These are phyloP conservation scores for Eupithecia abbreviata DNA, from an alignment of 2,888 invertebrate species.

Conservation along the genomic window DNA sequence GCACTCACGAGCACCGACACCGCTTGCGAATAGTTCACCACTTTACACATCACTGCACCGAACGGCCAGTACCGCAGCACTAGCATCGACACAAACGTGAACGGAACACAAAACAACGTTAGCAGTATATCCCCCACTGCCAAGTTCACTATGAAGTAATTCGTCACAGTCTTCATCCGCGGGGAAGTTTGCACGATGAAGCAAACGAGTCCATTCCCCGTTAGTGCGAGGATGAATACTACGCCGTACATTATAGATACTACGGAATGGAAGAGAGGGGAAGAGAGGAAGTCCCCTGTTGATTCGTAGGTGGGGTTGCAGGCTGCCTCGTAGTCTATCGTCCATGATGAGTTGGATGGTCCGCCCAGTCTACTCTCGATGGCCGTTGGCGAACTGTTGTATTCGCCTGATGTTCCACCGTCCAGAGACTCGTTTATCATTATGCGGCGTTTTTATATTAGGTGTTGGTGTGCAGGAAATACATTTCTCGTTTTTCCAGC, in stretches of 20 bases:
- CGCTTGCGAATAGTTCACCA: conserved; percentile 92
- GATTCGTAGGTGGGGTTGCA: conserved; percentile 53
- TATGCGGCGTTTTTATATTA: conserved; percentile 45
- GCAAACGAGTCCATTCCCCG: conserved; percentile 92
- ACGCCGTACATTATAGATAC: conserved; percentile 89
- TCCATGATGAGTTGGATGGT: conserved; percentile 59
- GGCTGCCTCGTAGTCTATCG: conserved; percentile 50
- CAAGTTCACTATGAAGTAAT: conserved; percentile 94
- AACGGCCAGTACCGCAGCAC: conserved; percentile 95
- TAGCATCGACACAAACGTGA: conserved; percentile 92
- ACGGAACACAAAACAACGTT: conserved; percentile 95
- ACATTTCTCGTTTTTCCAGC: conserved; percentile 23
- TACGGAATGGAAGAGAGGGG: conserved; percentile 84
- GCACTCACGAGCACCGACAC: conserved; percentile 93
- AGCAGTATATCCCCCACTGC: conserved; percentile 95
- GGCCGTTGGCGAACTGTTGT: conserved; percentile 42
- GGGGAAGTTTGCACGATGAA: conserved; percentile 93
- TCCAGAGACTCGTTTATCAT: conserved; percentile 60
- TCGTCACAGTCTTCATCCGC: conserved; percentile 95
- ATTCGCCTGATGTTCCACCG: conserved; percentile 53
- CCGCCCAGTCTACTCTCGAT: conserved; percentile 44
- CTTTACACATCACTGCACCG: conserved; percentile 90
- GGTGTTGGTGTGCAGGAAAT: conserved; percentile 23
- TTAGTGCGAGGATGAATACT: conserved; percentile 87
- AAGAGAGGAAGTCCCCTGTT: conserved; percentile 65